Evolutionary conservation across 23 tunicate genomes (phyloP).

Genomic region (Halocynthia roretzi): DNA sequence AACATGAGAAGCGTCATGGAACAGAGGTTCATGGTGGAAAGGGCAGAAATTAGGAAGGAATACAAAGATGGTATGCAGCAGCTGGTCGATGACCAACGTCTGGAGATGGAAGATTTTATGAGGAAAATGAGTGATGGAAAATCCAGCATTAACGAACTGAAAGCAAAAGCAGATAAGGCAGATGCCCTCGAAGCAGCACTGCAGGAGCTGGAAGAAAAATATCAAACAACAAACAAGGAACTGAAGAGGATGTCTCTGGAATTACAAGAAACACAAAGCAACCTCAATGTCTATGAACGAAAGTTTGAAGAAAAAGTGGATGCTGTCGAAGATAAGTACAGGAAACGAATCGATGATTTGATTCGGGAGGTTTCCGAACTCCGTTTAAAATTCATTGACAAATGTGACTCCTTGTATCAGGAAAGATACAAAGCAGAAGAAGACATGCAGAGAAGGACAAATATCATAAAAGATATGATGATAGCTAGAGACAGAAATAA

Average conservation of each 20-base stretch:
- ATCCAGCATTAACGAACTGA: conserved; percentile 46
- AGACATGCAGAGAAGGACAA: conserved; percentile 9
- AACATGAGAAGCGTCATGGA: conserved; percentile 47
- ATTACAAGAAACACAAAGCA: conserved; percentile 16
- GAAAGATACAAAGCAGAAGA: conserved; percentile 18
- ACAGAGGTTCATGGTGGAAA: conserved; percentile 36
- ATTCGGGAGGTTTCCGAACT: conserved; percentile 43
- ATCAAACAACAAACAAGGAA: conserved; percentile 14
- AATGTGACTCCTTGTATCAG: conserved; percentile 10
- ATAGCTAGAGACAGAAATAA: not conserved
- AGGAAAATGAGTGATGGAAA: conserved; percentile 34
- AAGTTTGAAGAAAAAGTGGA: conserved; percentile 73
- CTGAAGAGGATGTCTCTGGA: conserved; percentile 14
- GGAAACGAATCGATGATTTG: conserved; percentile 45
- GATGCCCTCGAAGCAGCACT: conserved; percentile 31
- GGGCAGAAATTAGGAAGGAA: conserved; percentile 56
- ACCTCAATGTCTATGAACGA: conserved; percentile 28
- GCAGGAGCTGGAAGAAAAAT: conserved; percentile 20
- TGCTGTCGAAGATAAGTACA: conserved; percentile 54
- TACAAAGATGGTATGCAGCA: conserved; percentile 41
- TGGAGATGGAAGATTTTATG: conserved; percentile 42
- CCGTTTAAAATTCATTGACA: conserved; percentile 4
- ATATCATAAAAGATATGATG: not conserved
- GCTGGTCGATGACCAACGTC: conserved; percentile 56
- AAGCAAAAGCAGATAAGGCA: conserved; percentile 41